Evolutionary conservation across 2,888 invertebrate species (phyloP), one percentile per base, ranked within the genome.

Genomic region (Protophormia terraenovae): DNA sequence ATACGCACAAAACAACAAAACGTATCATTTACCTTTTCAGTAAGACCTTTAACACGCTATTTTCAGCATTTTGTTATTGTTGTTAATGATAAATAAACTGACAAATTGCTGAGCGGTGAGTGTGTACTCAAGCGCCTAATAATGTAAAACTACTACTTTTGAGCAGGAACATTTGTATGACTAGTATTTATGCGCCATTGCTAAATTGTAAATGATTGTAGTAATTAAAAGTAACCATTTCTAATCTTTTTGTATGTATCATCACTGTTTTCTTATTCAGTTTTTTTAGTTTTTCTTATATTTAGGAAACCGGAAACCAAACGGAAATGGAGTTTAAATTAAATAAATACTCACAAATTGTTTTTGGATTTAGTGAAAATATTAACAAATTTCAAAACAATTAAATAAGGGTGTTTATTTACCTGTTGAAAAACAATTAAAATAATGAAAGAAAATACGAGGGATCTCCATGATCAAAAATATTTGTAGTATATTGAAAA

Each of bases 261-360:
- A 12, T 12, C 41, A 41, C 14, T 45, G n/a, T 16, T 45, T 50
- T 22, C 50, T 50, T 50, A 22, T 50, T 4, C 19, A 4, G 3
- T 47, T 50, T 2, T 50, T 50, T 50, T 22, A 53, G 35, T 50
- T 32, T 45, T 8, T 47, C 47, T 47, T 50, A 35, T 24, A 24
- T 77, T 78, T 72, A 27, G 64, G 73, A 75, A 82, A 85, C 85
- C 85, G 85, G 85, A 85, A 82, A 82, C 82, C 64, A 62, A 82
- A 82, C 82, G 85, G 85, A 85, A 82, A 79, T 85, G 75, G 35
- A 79, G 71, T 79, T 78, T 62, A 60, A 67, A 75, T 76, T 45
- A 81, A 69, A 50, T 69, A 62, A 69, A 77, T 58, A 77, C 35
- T 35, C 38, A 72, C 16, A 47, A 24, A 47, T 58, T 35, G 8